Conservation (phyloP, 2,797 vertebrate species). For the Anolis apletophallus region DNA sequence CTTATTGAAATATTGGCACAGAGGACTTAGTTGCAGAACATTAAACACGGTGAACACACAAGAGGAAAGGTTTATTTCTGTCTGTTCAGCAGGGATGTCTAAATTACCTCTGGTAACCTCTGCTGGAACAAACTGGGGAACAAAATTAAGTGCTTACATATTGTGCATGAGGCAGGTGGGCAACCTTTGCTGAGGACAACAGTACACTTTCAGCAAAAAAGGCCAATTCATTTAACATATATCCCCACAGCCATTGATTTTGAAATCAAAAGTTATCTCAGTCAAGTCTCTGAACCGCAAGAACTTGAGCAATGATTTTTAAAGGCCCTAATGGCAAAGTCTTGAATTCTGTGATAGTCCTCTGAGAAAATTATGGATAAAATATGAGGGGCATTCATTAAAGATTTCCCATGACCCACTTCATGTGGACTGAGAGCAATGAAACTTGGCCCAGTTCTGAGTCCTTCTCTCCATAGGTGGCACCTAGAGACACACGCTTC, state of each 20-base stretch:
- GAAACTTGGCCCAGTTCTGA: no score
- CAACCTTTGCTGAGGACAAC: not conserved
- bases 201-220: not conserved
- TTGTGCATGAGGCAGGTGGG: no score
- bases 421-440: no score
- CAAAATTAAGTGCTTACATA: not conserved
- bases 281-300: not conserved
- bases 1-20: not conserved
- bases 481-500: no score
- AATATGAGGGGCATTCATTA: no score
- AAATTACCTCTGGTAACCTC: not conserved
- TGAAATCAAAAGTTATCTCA: not conserved
- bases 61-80: not conserved
- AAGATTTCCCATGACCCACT: no score
- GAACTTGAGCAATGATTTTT: not conserved
- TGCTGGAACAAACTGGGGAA: not conserved
- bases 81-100: not conserved
- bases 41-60: not conserved
- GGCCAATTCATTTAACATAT: not conserved
- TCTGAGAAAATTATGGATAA: not conserved
- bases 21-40: not conserved
- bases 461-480: no score
- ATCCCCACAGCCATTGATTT: not conserved
- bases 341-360: not conserved
- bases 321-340: not conserved